Conservation (phyloP, 2,888 invertebrate genomes). For the Nymphalis c-album region DNA sequence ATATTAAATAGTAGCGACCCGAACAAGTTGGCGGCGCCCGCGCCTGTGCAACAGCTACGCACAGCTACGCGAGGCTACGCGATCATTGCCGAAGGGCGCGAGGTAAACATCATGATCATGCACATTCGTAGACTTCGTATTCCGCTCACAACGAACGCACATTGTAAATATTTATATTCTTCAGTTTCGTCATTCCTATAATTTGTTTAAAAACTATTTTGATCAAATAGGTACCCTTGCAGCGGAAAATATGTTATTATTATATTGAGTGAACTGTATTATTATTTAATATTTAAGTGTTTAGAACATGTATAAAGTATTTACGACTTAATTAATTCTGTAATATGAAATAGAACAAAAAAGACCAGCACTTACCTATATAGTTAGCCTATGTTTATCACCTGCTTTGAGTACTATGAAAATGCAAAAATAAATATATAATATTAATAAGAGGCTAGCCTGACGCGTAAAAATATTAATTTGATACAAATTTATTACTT, state of each 20-base stretch:
- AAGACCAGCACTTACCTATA: constrained; percentile 25
- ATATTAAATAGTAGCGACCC: too few relatives aligned
- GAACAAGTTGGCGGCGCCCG: too few relatives aligned
- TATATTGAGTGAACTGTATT: constrained; percentile 54
- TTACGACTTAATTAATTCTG: constrained; percentile 28
- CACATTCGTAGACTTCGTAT: constrained; percentile 12
- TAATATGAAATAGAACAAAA: constrained; percentile 33
- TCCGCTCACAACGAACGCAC: constrained; percentile 5
- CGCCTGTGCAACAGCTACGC: too few relatives aligned
- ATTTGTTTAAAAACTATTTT: constrained; percentile 20
- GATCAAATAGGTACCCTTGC: constrained; percentile 21
- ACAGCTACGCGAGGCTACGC: too few relatives aligned
- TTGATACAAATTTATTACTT: not conserved
- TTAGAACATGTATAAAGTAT: constrained; percentile 30
- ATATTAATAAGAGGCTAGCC: constrained; percentile 11
- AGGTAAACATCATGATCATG: not conserved
- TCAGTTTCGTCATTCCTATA: constrained; percentile 24
- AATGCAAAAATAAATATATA: constrained; percentile 15
- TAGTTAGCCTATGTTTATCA: constrained; percentile 28
- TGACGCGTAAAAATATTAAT: constrained; percentile 4
- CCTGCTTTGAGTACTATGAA: constrained; percentile 23
- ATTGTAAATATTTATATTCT: constrained; percentile 25
- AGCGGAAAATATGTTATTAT: constrained; percentile 22
- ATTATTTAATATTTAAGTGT: constrained; percentile 46
- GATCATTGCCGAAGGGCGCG: too few relatives aligned